Evolutionary conservation across 2,888 invertebrate genomes (phyloP).

Genomic region (Galerucella pusilla): DNA sequence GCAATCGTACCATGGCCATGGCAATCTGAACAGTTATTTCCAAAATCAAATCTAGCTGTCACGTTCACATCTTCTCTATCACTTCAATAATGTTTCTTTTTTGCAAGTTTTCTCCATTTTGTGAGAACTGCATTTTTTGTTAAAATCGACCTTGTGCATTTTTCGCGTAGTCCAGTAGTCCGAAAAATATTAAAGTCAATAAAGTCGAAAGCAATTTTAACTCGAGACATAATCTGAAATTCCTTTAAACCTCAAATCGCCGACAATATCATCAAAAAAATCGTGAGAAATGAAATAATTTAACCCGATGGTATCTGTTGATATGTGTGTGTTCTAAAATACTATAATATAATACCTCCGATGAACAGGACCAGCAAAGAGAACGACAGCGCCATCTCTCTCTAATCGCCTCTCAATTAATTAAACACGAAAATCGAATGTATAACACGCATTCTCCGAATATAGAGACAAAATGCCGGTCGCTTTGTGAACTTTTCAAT

Average conservation of each 20-base stretch:
- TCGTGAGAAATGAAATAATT: constrained; percentile 24
- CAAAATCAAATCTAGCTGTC: too few species aligned
- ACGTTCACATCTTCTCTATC: too few species aligned
- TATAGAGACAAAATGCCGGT: constrained; percentile 49
- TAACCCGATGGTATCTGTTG: constrained; percentile 16
- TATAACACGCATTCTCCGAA: constrained; percentile 49
- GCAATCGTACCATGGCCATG: too few species aligned
- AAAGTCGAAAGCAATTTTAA: neutral
- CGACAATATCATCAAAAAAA: constrained; percentile 8
- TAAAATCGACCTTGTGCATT: neutral
- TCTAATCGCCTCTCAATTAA: constrained; percentile 44
- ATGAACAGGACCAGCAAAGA: constrained; percentile 12
- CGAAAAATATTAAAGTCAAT: constrained; percentile 4
- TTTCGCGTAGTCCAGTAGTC: neutral
- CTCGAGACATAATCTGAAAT: constrained; percentile 1
- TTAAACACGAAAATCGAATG: constrained; percentile 46
- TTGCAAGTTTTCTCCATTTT: neutral
- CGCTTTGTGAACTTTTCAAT: constrained; percentile 45
- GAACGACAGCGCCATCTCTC: constrained; percentile 26
- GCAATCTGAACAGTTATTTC: too few species aligned
- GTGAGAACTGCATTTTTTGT: neutral
- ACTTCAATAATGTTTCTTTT: neutral
- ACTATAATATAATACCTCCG: constrained; percentile 11
- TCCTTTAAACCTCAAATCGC: neutral
- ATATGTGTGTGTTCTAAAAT: constrained; percentile 12